Evolutionary conservation across 2,797 vertebrate genomes (phyloP), one percentile per base, ranked within the genome.

Genomic region (Acomys russatus): DNA sequence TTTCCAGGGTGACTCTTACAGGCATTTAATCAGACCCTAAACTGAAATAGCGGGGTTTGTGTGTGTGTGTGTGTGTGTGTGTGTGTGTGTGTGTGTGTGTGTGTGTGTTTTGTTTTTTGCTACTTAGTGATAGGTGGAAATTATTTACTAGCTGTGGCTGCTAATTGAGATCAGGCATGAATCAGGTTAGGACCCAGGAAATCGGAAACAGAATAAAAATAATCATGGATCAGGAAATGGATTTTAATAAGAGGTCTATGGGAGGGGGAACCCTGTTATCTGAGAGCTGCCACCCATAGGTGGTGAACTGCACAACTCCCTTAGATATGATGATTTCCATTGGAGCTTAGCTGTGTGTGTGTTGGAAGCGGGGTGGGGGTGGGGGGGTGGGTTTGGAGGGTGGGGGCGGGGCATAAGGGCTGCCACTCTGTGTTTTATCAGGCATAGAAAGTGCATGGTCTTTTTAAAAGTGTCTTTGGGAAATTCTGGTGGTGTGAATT

Each of bases 21-120:
- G 90, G 49, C 61, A 30, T 92, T 80, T 84, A 51, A n/a, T 91
- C 33, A 84, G 70, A 95, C 83, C n/a, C 23, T 63, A 94, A 73
- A 82, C n/a, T 33, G 89, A 95, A 95, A 64, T 82, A 71, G 84
- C 83, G n/a, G n/a, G n/a, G n/a, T n/a, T n/a, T n/a, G n/a, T n/a
- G n/a, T n/a, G n/a, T n/a, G n/a, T n/a, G n/a, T n/a, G n/a, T n/a
- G n/a, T n/a, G n/a, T n/a, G n/a, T n/a, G n/a, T n/a, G n/a, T n/a
- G n/a, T n/a, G n/a, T n/a, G n/a, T n/a, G n/a, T n/a, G n/a, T n/a
- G n/a, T n/a, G n/a, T n/a, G n/a, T n/a, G n/a, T n/a, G n/a, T n/a
- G n/a, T n/a, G n/a, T n/a, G n/a, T n/a, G n/a, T n/a, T n/a, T n/a
- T n/a, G n/a, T n/a, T 95, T 84, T 85, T 93, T 3, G n/a, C 73